phyloP scores from a whole-genome alignment of 1,140 invertebrate species.

The Venustaconcha ellipsiformis region DNA sequence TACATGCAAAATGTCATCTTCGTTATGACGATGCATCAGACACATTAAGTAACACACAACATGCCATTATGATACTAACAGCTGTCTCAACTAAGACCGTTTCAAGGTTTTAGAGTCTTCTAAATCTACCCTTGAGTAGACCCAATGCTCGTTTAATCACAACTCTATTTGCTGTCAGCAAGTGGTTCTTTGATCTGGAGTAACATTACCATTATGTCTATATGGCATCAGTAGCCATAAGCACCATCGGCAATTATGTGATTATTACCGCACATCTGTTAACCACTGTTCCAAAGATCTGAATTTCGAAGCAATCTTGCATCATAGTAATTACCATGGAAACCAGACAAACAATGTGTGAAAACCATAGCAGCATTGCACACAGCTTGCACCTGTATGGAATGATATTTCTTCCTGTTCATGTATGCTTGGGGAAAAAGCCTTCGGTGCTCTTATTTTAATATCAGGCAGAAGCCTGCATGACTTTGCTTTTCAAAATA shows the following conservation, averaged over 20 bases:
- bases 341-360: conserved; percentile 30
- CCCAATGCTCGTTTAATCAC: neutral
- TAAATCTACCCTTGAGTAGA: too few species aligned
- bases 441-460: conserved; percentile 21
- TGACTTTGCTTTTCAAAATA: too few species aligned
- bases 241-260: conserved; percentile 5
- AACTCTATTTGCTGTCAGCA: conserved; percentile 40
- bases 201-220: conserved; percentile 40
- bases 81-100: too few species aligned
- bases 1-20: conserved; percentile 13
- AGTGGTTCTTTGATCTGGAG: conserved; percentile 35
- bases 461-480: too few species aligned
- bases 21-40: conserved; percentile 1
- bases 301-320: conserved; percentile 34
- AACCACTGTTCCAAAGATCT: conserved; percentile 31
- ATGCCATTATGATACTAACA: too few species aligned
- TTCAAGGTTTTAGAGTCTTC: too few species aligned
- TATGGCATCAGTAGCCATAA: conserved; percentile 43
- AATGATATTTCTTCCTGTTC: conserved; percentile 37
- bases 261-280: conserved; percentile 9
- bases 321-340: conserved; percentile 39
- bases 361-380: conserved; percentile 27
- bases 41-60: too few species aligned
- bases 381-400: conserved; percentile 32
- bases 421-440: conserved; percentile 27